Percentiles rank a stretch among this genome's conserved stretches.
These are phyloP conservation scores for Sycon ciliatum DNA, from an alignment of 37 sponge, comb jelly and placozoan species.

Conservation along the genomic window DNA sequence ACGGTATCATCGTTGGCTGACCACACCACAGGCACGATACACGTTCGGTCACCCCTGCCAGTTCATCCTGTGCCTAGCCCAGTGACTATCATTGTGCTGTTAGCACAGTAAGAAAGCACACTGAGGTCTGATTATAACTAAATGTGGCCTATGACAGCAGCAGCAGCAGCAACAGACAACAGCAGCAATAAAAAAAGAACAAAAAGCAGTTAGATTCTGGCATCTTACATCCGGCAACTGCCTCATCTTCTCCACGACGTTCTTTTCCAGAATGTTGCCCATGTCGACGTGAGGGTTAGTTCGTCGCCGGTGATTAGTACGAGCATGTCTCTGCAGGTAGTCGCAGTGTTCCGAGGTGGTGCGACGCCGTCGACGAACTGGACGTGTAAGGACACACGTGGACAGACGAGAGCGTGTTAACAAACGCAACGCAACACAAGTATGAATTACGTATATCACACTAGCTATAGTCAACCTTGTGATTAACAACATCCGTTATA, in stretches of 20 bases:
- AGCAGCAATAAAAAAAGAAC: too few species aligned
- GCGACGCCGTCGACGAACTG: neutral
- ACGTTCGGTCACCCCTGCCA: too few species aligned
- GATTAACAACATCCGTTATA: neutral
- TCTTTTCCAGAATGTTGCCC: conserved; percentile 29
- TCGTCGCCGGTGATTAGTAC: conserved; percentile 13
- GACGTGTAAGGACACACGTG: too few species aligned
- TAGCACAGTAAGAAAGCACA: conserved; percentile 81
- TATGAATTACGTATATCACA: too few species aligned
- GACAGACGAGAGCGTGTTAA: too few species aligned
- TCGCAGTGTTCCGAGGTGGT: conserved; percentile 53
- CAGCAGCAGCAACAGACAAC: conserved; percentile 51
- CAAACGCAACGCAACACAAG: too few species aligned
- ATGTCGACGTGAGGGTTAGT: conserved; percentile 28
- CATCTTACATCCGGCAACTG: conserved; percentile 15
- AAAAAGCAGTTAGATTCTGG: neutral
- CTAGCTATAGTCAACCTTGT: neutral
- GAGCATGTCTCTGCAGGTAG: conserved; percentile 51
- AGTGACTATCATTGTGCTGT: too few species aligned
- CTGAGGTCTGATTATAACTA: conserved; percentile 67
- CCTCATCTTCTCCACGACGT: conserved; percentile 26
- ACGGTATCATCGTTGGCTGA: too few species aligned
- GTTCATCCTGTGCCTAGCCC: too few species aligned
- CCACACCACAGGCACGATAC: too few species aligned
- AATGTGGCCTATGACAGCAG: conserved; percentile 79